Base-by-base conservation (phyloP, 2,797 vertebrate genomes). In the Peromyscus aztecus region DNA sequence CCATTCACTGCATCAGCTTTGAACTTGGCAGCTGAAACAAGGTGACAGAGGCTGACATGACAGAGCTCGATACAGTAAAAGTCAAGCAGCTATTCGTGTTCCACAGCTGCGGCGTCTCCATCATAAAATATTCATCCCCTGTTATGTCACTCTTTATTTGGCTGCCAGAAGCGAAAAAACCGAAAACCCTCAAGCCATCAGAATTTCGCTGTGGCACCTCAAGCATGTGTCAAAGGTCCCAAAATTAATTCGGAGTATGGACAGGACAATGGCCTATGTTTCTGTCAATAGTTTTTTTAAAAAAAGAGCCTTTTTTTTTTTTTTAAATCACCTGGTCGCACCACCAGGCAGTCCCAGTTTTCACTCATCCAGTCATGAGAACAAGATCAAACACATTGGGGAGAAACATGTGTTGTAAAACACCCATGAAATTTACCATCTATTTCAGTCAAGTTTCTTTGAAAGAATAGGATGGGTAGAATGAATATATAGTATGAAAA, bases 1-100 rank as follows among this genome's bases (percentile, higher is more conserved):
- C 27, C 90, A 49, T 52, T 81, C 77, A 78, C 49, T 73, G 92
- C 88, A 65, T 86, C 78, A 71, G 81, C 94, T 84, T 24, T 55
- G 88, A 96, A 73, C 88, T 61, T 93, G 80, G 85, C 94, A 77
- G 75, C 83, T 63, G 34, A 93, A 97, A 57, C 4, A 86, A 92
- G 92, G 94, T 87, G 98, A 89, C 96, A 84, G 92, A 94, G 34
- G 23, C 94, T 92, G 94, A 96, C 96, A 71, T 7, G 23, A 88
- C 93, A 86, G 82, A 34, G 92, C 96, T 94, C 4, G 2, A 69
- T 82, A 57, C 71, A 57, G 52, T 0, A 57, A 69, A 94, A 97
- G 94, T 82, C 97, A 96, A 96, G 94, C 88, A 95, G 73, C 96
- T 91, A 29, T 87, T 91, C 17, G 0, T 90, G 95, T 80, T 77